Percentiles rank a stretch among this genome's conserved stretches.
Evolutionary conservation across 2,113 vertebrate species (phyloP).

Genomic region (Cacatua alba): DNA sequence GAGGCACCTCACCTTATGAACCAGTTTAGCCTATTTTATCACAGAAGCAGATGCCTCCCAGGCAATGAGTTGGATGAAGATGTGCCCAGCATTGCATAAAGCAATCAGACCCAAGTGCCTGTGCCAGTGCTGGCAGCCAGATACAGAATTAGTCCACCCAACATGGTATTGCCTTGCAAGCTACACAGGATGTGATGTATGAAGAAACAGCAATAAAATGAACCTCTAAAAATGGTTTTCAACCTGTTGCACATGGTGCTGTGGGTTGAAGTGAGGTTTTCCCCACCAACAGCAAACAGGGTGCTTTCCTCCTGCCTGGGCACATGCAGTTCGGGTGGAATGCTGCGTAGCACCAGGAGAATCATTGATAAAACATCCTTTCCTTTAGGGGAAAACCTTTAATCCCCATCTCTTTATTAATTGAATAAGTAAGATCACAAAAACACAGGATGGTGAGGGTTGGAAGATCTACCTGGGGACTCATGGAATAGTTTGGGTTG

Average conservation of each 20-base stretch:
- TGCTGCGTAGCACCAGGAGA: not conserved
- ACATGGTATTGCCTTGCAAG: not conserved
- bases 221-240: not conserved
- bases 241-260: not conserved
- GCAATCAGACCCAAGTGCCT: not conserved
- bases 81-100: not conserved
- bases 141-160: not conserved
- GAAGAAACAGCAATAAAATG: not conserved
- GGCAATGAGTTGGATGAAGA: not conserved
- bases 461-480: not conserved
- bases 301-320: not conserved
- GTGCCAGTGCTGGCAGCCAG: not conserved
- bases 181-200: fast-evolving
- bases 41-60: not conserved
- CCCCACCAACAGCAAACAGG: not conserved
- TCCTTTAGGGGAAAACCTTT: not conserved
- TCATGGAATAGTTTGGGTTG: not conserved
- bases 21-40: not conserved
- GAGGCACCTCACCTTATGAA: not conserved
- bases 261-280: not conserved
- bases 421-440: not conserved
- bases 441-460: not conserved
- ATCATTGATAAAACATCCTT: not conserved
- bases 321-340: not conserved
- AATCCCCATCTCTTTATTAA: not conserved